These are phyloP conservation scores for Nebria ingens DNA, from an alignment of 1,140 invertebrate genomes.

Conservation along the genomic window DNA sequence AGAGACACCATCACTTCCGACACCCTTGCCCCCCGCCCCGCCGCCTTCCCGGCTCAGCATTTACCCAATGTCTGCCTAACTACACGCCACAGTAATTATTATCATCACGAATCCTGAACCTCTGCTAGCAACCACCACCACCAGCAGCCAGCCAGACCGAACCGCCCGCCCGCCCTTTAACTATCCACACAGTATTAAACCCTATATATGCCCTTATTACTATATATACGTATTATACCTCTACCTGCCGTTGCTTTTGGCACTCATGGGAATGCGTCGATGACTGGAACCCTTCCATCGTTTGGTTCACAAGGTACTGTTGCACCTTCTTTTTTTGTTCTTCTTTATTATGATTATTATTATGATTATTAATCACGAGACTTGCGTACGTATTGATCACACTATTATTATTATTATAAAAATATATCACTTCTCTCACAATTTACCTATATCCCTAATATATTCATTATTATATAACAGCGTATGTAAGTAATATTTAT, in stretches of 20 bases:
- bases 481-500: no score
- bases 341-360: no score
- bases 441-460: background rate
- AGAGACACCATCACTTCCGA: conserved; percentile 18
- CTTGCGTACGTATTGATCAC: conserved; percentile 8
- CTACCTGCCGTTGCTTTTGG: conserved; percentile 39
- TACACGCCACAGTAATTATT: no score
- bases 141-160: background rate
- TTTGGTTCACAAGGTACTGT: conserved; percentile 31
- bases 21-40: conserved; percentile 1
- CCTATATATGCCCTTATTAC: background rate
- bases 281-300: conserved; percentile 20
- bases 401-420: no score
- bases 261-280: conserved; percentile 39
- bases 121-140: background rate
- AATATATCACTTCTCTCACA: background rate
- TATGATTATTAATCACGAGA: no score
- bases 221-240: conserved; percentile 3
- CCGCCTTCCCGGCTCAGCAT: conserved; percentile 19
- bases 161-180: background rate
- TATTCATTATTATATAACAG: no score
- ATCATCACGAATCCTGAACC: no score
- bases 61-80: conserved; percentile 10
- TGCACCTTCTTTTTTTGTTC: conserved; percentile 6
- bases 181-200: conserved; percentile 6